Evolutionary conservation across 2,888 invertebrate species (phyloP), one percentile per base, ranked within the genome.

Genomic region (Neelides folsomi): DNA sequence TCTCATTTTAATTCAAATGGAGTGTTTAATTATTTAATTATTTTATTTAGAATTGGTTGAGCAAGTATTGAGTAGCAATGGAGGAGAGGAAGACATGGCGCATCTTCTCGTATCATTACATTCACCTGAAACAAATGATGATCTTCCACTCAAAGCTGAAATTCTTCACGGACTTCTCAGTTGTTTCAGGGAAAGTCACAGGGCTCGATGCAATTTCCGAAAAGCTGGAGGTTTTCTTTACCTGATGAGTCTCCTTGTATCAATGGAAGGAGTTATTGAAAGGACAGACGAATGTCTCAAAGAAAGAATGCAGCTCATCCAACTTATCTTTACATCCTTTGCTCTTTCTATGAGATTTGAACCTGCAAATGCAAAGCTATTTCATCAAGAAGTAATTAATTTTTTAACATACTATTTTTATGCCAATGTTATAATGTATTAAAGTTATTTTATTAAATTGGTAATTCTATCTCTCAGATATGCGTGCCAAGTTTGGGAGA

Each of bases 321-420:
- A 86, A 67, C 81, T 88, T 51, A 89, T 94, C 9, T 94, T 95
- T 72, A 88, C 89, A 68, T 92, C 93, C 0, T 80, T 98, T 62
- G 88, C 90, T 55, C 89, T 94, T 0, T 94, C 95, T 1, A 97
- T 98, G 97, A 77, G 98, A 64, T 98, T 94, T 69, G 98, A 98
- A 71, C 98, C 98, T 1, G 95, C 95, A 0, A 98, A 98, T 71
- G 97, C 97, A 0, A 93, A 93, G 70, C 92, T 93, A 74, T 98
- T 98, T 74, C 84, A 92, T 68, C 85, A 89, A 60, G 97, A 98
- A 78, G 86, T 85, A 66, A 67, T 44, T 27, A 19, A 42, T 49
- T 27, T 7, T 16, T 15, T 13, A 15, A 10, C 15, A 41, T 10
- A 41, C 13, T 12, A 41, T 15, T 41, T 41, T 41, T 9, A 13